These are phyloP conservation scores for Lissonota sp. DNA, from an alignment of 2,888 invertebrate species.

Conservation along the genomic window DNA sequence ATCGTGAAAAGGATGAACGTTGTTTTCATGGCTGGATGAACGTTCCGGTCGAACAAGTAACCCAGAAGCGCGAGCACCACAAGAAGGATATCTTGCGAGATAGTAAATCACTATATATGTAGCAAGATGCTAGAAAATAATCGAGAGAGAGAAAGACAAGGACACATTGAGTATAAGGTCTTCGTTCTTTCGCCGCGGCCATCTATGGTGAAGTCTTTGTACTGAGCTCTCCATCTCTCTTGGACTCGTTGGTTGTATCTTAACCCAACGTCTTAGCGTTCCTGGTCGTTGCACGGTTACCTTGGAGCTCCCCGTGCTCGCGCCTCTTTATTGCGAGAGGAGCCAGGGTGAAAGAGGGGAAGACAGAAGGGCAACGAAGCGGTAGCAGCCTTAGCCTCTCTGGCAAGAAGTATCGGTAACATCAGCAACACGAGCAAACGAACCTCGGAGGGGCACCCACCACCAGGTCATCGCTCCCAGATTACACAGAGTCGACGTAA, in stretches of 20 bases:
- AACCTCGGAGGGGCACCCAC: conserved; percentile 56
- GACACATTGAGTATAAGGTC: conserved; percentile 29
- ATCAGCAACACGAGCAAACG: conserved; percentile 38
- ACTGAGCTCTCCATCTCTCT: conserved; percentile 21
- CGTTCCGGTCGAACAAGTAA: conserved; percentile 54
- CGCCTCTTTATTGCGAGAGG: conserved; percentile 58
- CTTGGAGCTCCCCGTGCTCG: conserved; percentile 60
- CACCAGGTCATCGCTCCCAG: conserved; percentile 74
- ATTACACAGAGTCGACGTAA: conserved; percentile 72
- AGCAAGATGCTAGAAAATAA: background rate
- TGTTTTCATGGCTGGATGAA: conserved; percentile 52
- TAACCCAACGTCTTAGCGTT: conserved; percentile 46
- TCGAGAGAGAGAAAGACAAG: conserved; percentile 1
- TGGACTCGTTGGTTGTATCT: conserved; percentile 1
- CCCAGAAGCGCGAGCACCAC: conserved; percentile 32
- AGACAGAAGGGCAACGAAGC: conserved; percentile 56
- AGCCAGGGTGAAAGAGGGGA: background rate
- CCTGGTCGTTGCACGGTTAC: conserved; percentile 60
- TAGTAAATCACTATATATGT: conserved; percentile 4
- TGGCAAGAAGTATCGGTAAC: conserved; percentile 34
- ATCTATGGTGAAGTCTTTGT: conserved; percentile 53
- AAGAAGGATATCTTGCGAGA: conserved; percentile 34
- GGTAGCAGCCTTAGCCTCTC: conserved; percentile 34
- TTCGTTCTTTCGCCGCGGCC: conserved; percentile 38
- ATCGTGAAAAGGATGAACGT: conserved; percentile 39